These are phyloP conservation scores for Drosophila demipolita DNA, from an alignment of 2,888 invertebrate genomes.

Conservation along the genomic window DNA sequence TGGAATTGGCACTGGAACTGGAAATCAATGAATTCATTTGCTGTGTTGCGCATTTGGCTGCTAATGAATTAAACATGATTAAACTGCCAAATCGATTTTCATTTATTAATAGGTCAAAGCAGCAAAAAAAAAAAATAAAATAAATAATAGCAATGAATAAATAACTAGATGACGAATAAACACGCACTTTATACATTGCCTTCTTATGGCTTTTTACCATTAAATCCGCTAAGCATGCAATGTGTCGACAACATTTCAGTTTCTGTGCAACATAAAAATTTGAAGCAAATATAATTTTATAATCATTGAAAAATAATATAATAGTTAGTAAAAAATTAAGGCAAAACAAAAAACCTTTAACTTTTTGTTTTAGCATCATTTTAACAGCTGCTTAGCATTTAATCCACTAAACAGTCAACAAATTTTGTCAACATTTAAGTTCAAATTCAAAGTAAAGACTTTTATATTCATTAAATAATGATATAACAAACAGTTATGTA, in stretches of 20 bases:
- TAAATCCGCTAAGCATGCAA: constrained; percentile 9
- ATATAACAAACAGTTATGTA: neutral
- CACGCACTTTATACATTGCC: constrained; percentile 37
- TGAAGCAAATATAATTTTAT: neutral
- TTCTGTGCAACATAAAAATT: constrained; percentile 13
- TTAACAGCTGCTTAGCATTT: neutral
- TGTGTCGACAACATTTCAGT: constrained; percentile 25
- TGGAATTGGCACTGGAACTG: constrained; percentile 26
- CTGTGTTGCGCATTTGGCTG: constrained; percentile 17
- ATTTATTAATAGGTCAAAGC: constrained; percentile 57
- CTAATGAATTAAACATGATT: constrained; percentile 56
- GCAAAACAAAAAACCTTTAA: neutral
- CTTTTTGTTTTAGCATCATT: neutral
- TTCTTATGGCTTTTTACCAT: constrained; percentile 20
- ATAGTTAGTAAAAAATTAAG: neutral
- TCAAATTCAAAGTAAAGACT: neutral
- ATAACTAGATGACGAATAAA: constrained; percentile 23
- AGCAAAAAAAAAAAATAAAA: constrained; percentile 3
- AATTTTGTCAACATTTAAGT: neutral
- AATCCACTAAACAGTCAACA: neutral
- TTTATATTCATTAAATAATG: neutral
- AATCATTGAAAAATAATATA: neutral
- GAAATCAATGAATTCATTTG: constrained; percentile 25
- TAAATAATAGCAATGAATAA: constrained; percentile 30
- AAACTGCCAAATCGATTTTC: constrained; percentile 53